Conservation (phyloP, 2,888 invertebrate species). For the Cancer borealis region DNA sequence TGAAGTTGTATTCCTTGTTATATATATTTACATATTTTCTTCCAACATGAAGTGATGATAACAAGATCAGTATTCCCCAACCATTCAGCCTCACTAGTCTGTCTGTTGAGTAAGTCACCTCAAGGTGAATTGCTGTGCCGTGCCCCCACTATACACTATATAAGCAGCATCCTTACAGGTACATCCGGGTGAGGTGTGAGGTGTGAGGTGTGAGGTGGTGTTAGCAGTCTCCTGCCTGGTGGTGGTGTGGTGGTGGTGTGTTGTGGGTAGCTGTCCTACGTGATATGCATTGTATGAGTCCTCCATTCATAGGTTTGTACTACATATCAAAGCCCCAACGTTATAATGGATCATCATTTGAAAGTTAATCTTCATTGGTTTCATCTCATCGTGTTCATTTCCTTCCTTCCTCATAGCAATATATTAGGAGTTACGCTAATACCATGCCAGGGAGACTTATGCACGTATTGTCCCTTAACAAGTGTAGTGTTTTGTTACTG, state of each 20-base stretch:
- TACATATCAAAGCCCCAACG: conserved; percentile 12
- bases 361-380: background rate
- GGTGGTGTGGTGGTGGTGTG: background rate
- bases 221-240: background rate
- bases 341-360: conserved; percentile 6
- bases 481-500: background rate
- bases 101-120: conserved; percentile 10
- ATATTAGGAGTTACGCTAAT: background rate
- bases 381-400: background rate
- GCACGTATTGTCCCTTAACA: background rate
- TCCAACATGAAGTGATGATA: conserved; percentile 33
- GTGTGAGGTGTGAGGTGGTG: background rate
- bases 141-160: conserved; percentile 7
- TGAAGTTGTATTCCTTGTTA: conserved; percentile 25
- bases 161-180: conserved; percentile 7
- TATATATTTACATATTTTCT: conserved; percentile 38
- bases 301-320: conserved; percentile 23
- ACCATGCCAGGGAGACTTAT: conserved; percentile 17
- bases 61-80: conserved; percentile 30
- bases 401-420: background rate
- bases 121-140: background rate
- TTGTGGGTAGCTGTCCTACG: background rate
- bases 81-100: conserved; percentile 34
- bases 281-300: background rate
- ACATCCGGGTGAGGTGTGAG: background rate